phyloP scores from a whole-genome alignment of 2,888 invertebrate genomes.

The Pterostichus niger region DNA sequence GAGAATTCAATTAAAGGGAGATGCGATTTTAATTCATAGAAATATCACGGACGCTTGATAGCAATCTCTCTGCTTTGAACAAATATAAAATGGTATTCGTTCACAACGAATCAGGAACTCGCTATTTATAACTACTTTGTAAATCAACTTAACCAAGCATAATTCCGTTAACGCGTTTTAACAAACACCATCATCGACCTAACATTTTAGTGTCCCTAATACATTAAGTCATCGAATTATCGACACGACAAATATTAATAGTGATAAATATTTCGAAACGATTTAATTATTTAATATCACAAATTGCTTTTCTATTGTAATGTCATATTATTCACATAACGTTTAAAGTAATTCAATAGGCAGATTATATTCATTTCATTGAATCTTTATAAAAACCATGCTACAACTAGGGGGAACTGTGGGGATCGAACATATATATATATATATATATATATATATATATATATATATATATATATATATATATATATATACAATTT shows the following conservation, averaged over 20 bases:
- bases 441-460: no score
- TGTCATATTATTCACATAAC: no score
- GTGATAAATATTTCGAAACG: no score
- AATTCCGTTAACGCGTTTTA: neutral
- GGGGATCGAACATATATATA: no score
- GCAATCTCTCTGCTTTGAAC: slow-evolving; percentile 54
- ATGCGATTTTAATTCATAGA: slow-evolving; percentile 65
- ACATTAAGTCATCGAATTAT: neutral
- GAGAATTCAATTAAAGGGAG: slow-evolving; percentile 65
- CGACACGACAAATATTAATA: neutral
- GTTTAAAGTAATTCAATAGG: no score
- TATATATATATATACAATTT: neutral
- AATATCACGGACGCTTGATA: slow-evolving; percentile 57
- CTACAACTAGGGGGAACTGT: no score
- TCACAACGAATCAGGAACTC: neutral
- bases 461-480: no score
- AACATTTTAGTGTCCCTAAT: slow-evolving; percentile 6
- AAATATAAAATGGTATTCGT: slow-evolving; percentile 58
- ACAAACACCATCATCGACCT: neutral
- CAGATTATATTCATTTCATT: no score
- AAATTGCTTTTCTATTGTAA: no score
- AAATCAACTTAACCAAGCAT: neutral
- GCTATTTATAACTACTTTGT: neutral
- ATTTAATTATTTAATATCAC: no score
- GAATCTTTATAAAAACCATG: no score